Evolutionary conservation across 1,140 invertebrate genomes (phyloP), one percentile per base, ranked within the genome.

Genomic region (Halyomorpha halys): DNA sequence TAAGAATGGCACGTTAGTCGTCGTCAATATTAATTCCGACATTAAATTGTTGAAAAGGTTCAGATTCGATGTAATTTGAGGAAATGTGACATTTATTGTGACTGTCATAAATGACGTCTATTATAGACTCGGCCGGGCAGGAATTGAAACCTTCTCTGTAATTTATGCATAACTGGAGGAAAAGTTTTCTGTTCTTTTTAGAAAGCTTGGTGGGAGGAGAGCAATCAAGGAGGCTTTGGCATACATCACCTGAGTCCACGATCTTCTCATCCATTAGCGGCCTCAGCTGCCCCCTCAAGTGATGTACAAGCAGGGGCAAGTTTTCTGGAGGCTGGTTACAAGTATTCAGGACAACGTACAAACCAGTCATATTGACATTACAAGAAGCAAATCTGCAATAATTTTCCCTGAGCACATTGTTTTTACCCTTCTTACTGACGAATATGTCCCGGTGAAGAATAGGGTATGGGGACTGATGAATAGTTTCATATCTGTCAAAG

Each of bases 91-190:
- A 39, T 2, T n/a, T 14, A n/a, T 21, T 23, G 3, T 19, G 3
- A 25, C 15, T 25, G 11, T 56, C 53, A 15, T 56, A 25, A 23
- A 25, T 6, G 15, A 56, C 53, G 23, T 56, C 23, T 6, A 56
- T 25, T 23, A 56, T 56, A 23, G 53, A 19, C 15, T 56, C 53
- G 11, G 53, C 53, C 11, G 53, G 23, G 14, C 18, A 39, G 34
- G 34, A 39, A 39, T 39, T 56, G 11, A 56, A 23, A 11, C 53
- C 53, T 25, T 56, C 53, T 56, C 53, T 56, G 23, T 23, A 56
- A 56, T 56, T 23, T 11, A 56, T 56, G 23, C 53, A 56, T 15
- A 56, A 6, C 15, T 56, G 53, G 23, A 56, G 34, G 34, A 39
- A 39, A 2, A 13, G 34, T 13, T 39, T 39, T 39, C 34, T 39